Evolutionary conservation across 2,888 invertebrate species (phyloP).

Genomic region (Achlya flavicornis): DNA sequence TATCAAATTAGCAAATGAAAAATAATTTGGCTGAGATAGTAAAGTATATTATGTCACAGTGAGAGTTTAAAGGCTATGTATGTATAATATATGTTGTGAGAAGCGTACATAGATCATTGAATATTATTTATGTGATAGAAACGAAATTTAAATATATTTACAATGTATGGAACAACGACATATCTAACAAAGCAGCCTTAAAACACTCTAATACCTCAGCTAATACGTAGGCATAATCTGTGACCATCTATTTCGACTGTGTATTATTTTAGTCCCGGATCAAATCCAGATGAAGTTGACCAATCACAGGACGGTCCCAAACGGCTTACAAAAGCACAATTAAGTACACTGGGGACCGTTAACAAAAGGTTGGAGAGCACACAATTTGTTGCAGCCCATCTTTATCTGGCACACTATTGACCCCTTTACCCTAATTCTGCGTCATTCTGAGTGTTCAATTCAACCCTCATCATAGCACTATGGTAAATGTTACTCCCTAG

Average conservation of each 20-base stretch:
- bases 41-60: too few species aligned
- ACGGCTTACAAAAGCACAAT: conserved; percentile 80
- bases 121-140: too few species aligned
- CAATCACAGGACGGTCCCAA: conserved; percentile 63
- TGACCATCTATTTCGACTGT: conserved; percentile 36
- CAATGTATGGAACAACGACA: background rate
- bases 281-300: conserved; percentile 58
- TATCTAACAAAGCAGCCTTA: background rate
- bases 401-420: conserved; percentile 80
- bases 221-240: conserved; percentile 31
- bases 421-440: conserved; percentile 81
- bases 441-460: conserved; percentile 66
- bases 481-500: conserved; percentile 36
- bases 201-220: conserved; percentile 15
- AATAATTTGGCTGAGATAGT: too few species aligned
- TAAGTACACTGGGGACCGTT: conserved; percentile 78
- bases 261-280: conserved; percentile 59
- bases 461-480: conserved; percentile 49
- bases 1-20: too few species aligned
- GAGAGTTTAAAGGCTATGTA: too few species aligned
- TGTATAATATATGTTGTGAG: too few species aligned
- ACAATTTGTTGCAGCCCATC: conserved; percentile 83
- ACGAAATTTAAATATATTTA: background rate
- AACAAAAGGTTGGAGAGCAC: conserved; percentile 76
- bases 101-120: too few species aligned